Percentiles rank a stretch among this genome's conserved stretches.
These are phyloP conservation scores for Perccottus glenii DNA, from an alignment of 2,113 vertebrate species.

Conservation along the genomic window DNA sequence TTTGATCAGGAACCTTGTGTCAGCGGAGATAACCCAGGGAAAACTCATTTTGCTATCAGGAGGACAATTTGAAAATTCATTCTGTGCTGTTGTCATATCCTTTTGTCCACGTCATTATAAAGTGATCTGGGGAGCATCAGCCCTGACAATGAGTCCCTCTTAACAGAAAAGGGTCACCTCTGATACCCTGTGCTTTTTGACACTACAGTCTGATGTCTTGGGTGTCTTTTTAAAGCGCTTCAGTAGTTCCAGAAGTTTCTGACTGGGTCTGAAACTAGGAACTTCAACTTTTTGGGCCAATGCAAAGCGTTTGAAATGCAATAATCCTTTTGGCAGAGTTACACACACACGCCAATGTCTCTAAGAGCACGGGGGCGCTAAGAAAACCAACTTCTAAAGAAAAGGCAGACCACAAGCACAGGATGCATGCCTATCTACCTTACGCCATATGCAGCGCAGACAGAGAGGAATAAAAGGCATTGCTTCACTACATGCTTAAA, in stretches of 20 bases:
- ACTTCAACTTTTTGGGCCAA: conserved; percentile 51
- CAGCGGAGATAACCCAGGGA: conserved; percentile 69
- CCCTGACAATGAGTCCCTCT: conserved; percentile 49
- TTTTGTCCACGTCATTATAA: conserved; percentile 68
- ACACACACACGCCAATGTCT: conserved; percentile 49
- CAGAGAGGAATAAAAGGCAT: conserved; percentile 23
- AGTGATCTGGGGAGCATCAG: conserved; percentile 70
- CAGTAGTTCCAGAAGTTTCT: conserved; percentile 51
- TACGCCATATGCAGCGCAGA: conserved; percentile 47
- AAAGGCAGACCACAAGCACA: conserved; percentile 42
- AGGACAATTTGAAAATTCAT: conserved; percentile 69
- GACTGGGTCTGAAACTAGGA: conserved; percentile 46
- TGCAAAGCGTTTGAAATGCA: conserved; percentile 54
- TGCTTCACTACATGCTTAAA: neutral
- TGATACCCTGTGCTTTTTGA: conserved; percentile 40
- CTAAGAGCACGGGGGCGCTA: conserved; percentile 33
- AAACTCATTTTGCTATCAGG: conserved; percentile 73
- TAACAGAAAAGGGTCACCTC: conserved; percentile 60
- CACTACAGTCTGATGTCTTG: conserved; percentile 42
- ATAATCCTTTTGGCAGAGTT: conserved; percentile 62
- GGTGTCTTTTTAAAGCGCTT: conserved; percentile 42
- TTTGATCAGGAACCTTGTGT: conserved; percentile 68
- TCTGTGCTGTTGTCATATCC: conserved; percentile 67
- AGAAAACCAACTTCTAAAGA: conserved; percentile 52
- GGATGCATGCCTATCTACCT: conserved; percentile 55